These are phyloP conservation scores for Hapalemur alaotrensis DNA, from an alignment of 2,797 vertebrate genomes.

Conservation along the genomic window DNA sequence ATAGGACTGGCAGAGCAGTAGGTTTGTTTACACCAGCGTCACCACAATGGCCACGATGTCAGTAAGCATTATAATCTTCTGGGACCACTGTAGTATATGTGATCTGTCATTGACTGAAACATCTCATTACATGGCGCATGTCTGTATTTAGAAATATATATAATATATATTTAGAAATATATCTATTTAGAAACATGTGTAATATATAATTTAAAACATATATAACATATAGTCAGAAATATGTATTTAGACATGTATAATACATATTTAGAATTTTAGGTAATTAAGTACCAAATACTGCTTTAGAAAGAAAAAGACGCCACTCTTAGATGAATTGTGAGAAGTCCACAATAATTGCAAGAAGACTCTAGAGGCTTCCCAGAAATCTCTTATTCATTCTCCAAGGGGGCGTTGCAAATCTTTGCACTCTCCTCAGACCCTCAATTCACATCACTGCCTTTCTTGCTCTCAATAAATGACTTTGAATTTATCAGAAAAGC, in stretches of 20 bases:
- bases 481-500: not conserved
- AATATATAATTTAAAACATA: not conserved
- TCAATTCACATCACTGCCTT: not conserved
- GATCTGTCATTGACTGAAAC: not conserved
- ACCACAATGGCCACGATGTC: not conserved
- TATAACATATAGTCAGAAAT: not conserved
- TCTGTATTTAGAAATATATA: not conserved
- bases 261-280: not conserved
- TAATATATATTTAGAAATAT: not conserved
- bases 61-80: not conserved
- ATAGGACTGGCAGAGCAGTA: not conserved
- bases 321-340: not conserved
- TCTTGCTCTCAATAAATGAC: not conserved
- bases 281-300: not conserved
- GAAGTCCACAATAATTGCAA: not conserved
- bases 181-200: not conserved
- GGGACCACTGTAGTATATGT: not conserved
- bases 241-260: not conserved
- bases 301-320: not conserved
- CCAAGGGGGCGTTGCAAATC: not conserved
- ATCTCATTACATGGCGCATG: not conserved
- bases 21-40: not conserved
- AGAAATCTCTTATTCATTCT: not conserved
- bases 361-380: not conserved
- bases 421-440: not conserved